Evolutionary conservation across 2,888 invertebrate genomes (phyloP), one percentile per base, ranked within the genome.

Genomic region (Rhamphomyia laevipes): DNA sequence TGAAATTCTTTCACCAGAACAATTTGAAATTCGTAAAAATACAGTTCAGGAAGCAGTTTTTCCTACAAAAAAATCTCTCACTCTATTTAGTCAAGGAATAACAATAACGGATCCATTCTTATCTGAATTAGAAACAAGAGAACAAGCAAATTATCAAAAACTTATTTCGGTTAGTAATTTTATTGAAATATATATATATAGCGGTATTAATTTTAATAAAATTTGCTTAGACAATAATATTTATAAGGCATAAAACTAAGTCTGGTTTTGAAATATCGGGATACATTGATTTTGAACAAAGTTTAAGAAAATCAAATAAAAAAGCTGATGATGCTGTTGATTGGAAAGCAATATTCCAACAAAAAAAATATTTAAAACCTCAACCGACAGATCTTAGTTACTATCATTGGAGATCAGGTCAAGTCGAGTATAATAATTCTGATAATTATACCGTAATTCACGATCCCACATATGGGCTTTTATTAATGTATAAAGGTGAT

Each of bases 401-500:
- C 62, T 86, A 81, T 62, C 82, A 90, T 64, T 86, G 86, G 83
- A 77, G 82, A 47, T 79, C 78, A 23, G 84, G 84, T 31, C 77
- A 78, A 23, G 77, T 82, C 0, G 71, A 75, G 21, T 80, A 82
- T 38, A 89, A 85, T 57, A 77, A 84, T 53, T 84, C 85, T 23
- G 75, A 81, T 43, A 90, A 91, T 70, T 92, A 83, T 63, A 77
- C 79, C 70, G 84, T 85, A 0, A 66, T 86, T 18, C 79, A 85
- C 61, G 83, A 88, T 62, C 78, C 81, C n/a, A 76, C 77, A 9
- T 74, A 73, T 51, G 88, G 89, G 0, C 64, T 91, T 23, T 67
- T 84, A 33, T 90, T 91, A 60, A 84, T 86, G 73, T 87, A 87
- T 63, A 78, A 82, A 47, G 80, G 84, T 55, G 90, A 91, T 63